Evolutionary conservation across 2,113 vertebrate species (phyloP), one percentile per base, ranked within the genome.

Genomic region (Spheniscus mendiculus): DNA sequence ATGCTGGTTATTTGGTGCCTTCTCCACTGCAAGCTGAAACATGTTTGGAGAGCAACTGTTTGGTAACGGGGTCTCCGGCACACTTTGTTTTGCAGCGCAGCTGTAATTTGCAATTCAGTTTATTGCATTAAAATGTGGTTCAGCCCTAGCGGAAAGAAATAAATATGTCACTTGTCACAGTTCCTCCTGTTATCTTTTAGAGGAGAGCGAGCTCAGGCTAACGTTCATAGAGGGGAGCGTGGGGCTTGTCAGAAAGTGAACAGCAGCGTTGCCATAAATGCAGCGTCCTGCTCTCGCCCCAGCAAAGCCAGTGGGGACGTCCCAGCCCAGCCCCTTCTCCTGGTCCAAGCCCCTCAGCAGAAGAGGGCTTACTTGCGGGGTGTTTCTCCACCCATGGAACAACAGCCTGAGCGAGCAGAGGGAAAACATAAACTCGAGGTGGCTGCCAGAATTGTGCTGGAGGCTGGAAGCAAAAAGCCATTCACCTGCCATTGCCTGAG

Each of bases 211-310:
- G 38, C 47, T 62, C 1, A 0, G 45, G 32, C 56, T 71, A 66
- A 29, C 12, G 7, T 38, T 62, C 53, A 19, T 0, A 45, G 44
- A 53, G 25, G 12, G 20, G 40, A 72, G 30, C 1, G 0, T 2
- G 23, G 16, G 23, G 66, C 73, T 92, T 7, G 21, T 62, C 58
- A 80, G 62, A 69, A 72, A 69, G 29, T 3, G 0, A 69, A 50
- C 1, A 0, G 27, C 42, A 40, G 42, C 1, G 0, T 0, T 2
- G 73, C 63, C 21, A 3, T 44, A 62, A 58, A 36, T 1, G 16
- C 71, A 73, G 40, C 9, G 1, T 36, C 80, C 65, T n/a, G 25
- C 59, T 84, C 59, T 59, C 1, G 0, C 16, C 40, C 58, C 55
- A 56, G 34, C 36, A 74, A 63, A 80, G 20, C 49, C 63, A 30